phyloP scores from a whole-genome alignment of 2,888 invertebrate genomes.

The Sipha maydis region DNA sequence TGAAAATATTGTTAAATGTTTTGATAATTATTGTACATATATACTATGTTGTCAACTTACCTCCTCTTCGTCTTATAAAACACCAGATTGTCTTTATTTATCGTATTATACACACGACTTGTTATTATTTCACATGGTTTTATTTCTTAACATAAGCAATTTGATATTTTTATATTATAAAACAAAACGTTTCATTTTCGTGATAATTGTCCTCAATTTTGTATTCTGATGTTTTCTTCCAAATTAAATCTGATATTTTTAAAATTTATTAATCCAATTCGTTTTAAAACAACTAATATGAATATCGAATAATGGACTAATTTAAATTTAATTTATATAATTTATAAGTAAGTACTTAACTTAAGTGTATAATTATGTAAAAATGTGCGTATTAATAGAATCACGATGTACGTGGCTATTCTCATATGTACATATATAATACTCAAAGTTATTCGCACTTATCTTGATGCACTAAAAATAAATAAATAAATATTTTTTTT shows the following conservation, averaged over 20 bases:
- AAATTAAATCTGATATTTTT: too few species aligned
- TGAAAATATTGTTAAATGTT: not conserved
- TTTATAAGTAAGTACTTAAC: not conserved
- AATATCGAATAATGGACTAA: not conserved
- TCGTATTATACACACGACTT: too few species aligned
- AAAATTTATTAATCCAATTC: too few species aligned
- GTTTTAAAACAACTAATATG: not conserved
- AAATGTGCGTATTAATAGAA: not conserved
- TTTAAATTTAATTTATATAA: not conserved
- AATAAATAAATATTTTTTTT: not conserved
- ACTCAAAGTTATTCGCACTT: not conserved
- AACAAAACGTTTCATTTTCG: too few species aligned
- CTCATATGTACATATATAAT: not conserved
- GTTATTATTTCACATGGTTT: not conserved
- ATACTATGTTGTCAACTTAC: not conserved
- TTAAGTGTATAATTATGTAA: not conserved
- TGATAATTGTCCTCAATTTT: too few species aligned
- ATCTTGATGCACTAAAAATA: not conserved
- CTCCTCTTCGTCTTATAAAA: not conserved
- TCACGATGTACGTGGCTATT: not conserved
- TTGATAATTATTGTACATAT: not conserved
- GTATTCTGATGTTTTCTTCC: too few species aligned
- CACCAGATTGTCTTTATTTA: too few species aligned
- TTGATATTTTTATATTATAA: too few species aligned
- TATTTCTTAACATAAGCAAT: not conserved